These are phyloP conservation scores for Agrotis clavis DNA, from an alignment of 2,888 invertebrate species.

Conservation along the genomic window DNA sequence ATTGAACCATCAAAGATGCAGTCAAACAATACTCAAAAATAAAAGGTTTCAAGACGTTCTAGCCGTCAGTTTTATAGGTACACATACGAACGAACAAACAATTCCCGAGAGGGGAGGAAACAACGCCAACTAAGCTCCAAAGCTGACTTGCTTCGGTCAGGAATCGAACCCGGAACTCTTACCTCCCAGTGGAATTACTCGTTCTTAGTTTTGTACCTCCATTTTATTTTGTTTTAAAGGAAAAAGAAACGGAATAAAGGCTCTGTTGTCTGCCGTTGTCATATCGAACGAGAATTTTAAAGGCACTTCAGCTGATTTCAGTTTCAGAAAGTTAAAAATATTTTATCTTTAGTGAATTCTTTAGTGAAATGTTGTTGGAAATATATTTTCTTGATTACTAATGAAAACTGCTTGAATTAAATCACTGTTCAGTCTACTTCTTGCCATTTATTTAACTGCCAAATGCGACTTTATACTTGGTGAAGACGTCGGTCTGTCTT, in stretches of 20 bases:
- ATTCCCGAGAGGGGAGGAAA: constrained; percentile 58
- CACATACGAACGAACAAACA: constrained; percentile 50
- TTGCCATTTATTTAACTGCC: neutral
- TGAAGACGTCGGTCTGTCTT: too few species aligned
- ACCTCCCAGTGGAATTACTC: constrained; percentile 66
- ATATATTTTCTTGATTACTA: constrained; percentile 7
- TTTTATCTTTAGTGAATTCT: constrained; percentile 21
- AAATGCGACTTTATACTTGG: neutral
- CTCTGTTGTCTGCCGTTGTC: constrained; percentile 31
- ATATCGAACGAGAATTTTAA: constrained; percentile 35
- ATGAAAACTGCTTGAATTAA: neutral
- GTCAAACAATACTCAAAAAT: constrained; percentile 33
- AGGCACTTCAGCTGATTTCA: constrained; percentile 32
- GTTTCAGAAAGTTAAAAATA: constrained; percentile 19
- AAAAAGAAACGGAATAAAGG: constrained; percentile 56
- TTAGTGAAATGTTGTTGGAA: constrained; percentile 20
- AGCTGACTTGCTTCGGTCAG: constrained; percentile 68
- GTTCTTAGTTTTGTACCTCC: constrained; percentile 58
- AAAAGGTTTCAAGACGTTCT: constrained; percentile 57
- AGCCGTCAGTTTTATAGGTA: constrained; percentile 59
- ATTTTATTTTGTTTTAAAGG: constrained; percentile 67
- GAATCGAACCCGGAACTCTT: constrained; percentile 69
- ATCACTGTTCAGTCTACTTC: neutral
- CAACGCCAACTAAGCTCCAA: constrained; percentile 67
- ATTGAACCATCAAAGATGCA: constrained; percentile 22